Evolutionary conservation across 2,888 invertebrate genomes (phyloP).

Genomic region (Caenorhabditis sp.): DNA sequence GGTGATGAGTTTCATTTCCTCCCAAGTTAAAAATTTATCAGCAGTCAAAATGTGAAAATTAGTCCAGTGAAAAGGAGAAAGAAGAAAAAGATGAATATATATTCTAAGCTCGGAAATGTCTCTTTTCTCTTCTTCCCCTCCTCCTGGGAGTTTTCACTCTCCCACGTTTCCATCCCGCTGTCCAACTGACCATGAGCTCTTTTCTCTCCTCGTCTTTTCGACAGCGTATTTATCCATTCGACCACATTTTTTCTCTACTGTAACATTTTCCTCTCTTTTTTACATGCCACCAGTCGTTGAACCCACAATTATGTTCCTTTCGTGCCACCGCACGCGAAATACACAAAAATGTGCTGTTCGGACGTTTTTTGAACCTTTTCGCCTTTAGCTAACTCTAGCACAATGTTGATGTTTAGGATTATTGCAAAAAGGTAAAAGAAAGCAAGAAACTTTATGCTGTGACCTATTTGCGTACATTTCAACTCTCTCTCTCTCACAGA

Average conservation of each 20-base stretch:
- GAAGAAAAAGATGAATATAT: constrained; percentile 37
- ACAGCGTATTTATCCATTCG: constrained; percentile 22
- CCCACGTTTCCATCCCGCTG: constrained; percentile 7
- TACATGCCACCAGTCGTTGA: no score
- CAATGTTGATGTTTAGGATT: constrained; percentile 22
- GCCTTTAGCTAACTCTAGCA: background rate
- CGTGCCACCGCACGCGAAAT: background rate
- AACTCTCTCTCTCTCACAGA: background rate
- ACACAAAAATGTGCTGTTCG: constrained; percentile 19
- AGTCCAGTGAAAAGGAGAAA: constrained; percentile 10
- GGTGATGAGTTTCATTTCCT: background rate
- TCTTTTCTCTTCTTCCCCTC: constrained; percentile 16
- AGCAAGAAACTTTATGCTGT: background rate
- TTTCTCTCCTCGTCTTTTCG: background rate
- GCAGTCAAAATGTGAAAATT: constrained; percentile 3
- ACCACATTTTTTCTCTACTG: background rate
- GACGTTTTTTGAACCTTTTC: constrained; percentile 9
- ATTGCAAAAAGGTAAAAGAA: constrained; percentile 14
- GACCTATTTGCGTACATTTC: constrained; percentile 1
- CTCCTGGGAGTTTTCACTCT: constrained; percentile 41
- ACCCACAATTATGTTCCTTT: constrained; percentile 9
- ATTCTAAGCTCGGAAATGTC: constrained; percentile 17
- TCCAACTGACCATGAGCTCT: constrained; percentile 30
- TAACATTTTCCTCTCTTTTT: no score
- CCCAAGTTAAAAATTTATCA: constrained; percentile 17